Base-by-base conservation (phyloP, 2,113 vertebrate genomes). In the Progne subis region DNA sequence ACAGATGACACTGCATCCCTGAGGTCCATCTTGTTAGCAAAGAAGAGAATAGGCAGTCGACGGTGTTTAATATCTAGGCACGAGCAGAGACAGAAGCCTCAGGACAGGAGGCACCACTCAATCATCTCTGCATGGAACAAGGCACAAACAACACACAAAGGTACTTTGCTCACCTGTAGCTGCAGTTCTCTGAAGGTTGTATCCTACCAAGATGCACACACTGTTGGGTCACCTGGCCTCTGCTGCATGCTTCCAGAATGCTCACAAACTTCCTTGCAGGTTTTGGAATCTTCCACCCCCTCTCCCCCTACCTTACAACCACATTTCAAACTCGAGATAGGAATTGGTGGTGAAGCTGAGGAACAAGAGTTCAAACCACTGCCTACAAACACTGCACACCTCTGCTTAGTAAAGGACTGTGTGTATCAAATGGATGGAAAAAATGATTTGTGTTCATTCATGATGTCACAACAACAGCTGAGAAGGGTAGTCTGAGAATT, bases 11-110 rank as follows among this genome's bases (percentile, higher is more conserved):
- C 96, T 68, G 99, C 98, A 25, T 99, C 99, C 90, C 99, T 98
- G 74, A 99, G 98, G 96, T 99, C 99, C 99, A 99, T 99, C 98
- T 99, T 99, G 98, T 99, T 99, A 74, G 99, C 99, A 95, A 99
- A 99, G 97, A 99, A 99, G 95, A 99, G 98, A 96, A 99, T 98
- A 96, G 99, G 99, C 96, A 99, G 98, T 94, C 99, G 98, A 78
- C 99, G 98, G 95, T 99, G 99, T 89, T 99, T 99, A 95, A 99
- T 98, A 94, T 99, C 99, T 99, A 86, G 86, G 88, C 49, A 95
- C 18, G 85, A 74, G 91, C 21, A 97, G 95, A 97, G 94, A 79
- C 6, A 90, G 71, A 61, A 79, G 41, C n/a, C 76, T 78, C 24
- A 93, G 43, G 37, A 91, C 19, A 86, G 6, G 46, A 60, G 56